Percentiles rank a stretch among this genome's conserved stretches.
Evolutionary conservation across 2,113 vertebrate species (phyloP).

Genomic region (Bufo bufo): DNA sequence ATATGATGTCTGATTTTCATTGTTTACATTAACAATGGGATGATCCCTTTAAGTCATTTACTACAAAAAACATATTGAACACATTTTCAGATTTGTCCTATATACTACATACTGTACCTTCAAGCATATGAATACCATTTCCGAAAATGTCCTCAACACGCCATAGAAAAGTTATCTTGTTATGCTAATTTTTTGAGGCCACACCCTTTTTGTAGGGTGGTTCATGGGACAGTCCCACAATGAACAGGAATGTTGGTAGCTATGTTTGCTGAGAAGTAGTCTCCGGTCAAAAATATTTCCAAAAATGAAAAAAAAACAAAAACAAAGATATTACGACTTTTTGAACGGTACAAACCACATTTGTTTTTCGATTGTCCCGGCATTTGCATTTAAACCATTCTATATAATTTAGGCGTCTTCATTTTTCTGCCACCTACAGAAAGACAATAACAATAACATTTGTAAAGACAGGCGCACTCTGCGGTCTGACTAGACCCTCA

Average conservation of each 20-base stretch:
- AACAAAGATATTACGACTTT: background rate
- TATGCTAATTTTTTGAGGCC: too few species aligned
- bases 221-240: background rate
- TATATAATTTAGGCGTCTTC: background rate
- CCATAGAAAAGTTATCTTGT: too few species aligned
- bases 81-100: too few species aligned
- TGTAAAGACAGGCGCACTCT: too few species aligned
- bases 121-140: too few species aligned
- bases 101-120: too few species aligned
- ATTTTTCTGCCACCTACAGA: background rate
- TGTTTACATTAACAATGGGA: too few species aligned
- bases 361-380: background rate
- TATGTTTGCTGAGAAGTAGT: background rate
- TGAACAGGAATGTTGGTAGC: background rate
- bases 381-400: background rate
- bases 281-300: background rate
- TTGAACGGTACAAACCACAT: background rate
- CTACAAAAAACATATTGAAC: too few species aligned
- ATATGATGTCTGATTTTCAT: too few species aligned
- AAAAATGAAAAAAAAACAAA: background rate
- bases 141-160: too few species aligned
- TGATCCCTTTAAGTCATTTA: too few species aligned
- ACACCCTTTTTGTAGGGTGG: background rate
- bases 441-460: background rate
- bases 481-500: too few species aligned